These are phyloP conservation scores for Varanus salvator DNA, from an alignment of 2,113 vertebrate species.

Conservation along the genomic window DNA sequence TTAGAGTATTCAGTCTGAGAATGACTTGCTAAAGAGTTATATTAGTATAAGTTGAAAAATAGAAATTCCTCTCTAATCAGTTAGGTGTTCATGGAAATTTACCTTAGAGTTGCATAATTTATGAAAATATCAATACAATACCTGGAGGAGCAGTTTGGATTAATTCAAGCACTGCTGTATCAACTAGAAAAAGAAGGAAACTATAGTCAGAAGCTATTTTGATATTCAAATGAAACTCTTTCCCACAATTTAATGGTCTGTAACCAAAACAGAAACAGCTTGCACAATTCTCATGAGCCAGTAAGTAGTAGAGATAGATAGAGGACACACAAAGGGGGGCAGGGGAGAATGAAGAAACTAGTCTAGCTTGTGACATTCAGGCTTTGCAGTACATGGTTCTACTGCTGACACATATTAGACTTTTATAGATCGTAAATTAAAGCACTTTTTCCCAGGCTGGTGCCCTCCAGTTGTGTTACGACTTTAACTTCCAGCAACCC, in stretches of 20 bases:
- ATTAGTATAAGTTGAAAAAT: not conserved
- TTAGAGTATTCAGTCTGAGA: not conserved
- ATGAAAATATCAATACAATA: conserved; percentile 64
- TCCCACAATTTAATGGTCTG: not conserved
- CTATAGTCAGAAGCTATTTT: conserved; percentile 18
- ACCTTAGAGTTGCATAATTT: not conserved
- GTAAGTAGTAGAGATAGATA: not conserved
- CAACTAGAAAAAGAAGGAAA: conserved; percentile 79
- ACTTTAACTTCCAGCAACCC: too few species aligned
- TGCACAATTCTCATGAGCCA: not conserved
- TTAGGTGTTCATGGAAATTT: not conserved
- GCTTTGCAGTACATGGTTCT: not conserved
- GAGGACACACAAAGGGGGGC: not conserved
- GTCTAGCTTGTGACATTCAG: conserved; percentile 9
- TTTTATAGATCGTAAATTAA: conserved; percentile 27
- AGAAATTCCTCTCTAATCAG: not conserved
- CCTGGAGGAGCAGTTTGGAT: conserved; percentile 90
- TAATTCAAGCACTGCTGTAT: conserved; percentile 88
- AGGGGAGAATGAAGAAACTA: not conserved
- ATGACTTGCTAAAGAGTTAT: not conserved
- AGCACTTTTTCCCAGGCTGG: too few species aligned
- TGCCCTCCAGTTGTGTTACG: too few species aligned
- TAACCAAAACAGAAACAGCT: not conserved
- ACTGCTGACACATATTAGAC: not conserved
- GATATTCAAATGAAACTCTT: not conserved